Evolutionary conservation across 2,888 invertebrate species (phyloP), one percentile per base, ranked within the genome.

Genomic region (Malthinus seriepunctatus): DNA sequence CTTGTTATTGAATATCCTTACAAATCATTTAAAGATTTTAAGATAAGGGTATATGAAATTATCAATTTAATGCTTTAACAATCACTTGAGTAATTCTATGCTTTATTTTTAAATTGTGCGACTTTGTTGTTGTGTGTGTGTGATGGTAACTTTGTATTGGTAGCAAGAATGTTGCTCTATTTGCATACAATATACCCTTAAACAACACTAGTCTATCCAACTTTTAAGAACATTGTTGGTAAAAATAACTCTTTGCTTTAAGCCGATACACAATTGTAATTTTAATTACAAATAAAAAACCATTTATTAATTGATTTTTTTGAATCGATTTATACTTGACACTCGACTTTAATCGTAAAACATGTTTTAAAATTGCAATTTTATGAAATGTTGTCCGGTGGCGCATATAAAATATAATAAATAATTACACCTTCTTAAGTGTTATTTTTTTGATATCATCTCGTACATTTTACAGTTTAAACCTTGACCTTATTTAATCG

Each of bases 141-240:
- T 63, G 54, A 56, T 56, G 60, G 63, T 60, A 57, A 63, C 68
- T 67, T 65, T 64, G 69, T 69, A 70, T 69, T 70, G 71, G 71
- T 70, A 71, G 71, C 71, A 73, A 72, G 73, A 74, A 74, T 74
- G 74, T 69, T 70, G 73, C 69, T 67, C 71, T 67, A 74, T 74
- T 74, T 74, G 73, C 74, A 74, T 74, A 75, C 74, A 75, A 75
- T 75, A 69, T 71, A 64, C 72, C 73, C 73, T 74, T 74, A 74
- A 74, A 74, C 69, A 71, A 72, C 73, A 73, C 71, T 74, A 72
- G 73, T 73, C 72, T 74, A 73, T 71, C 65, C 64, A 64, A 66
- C 69, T 69, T 70, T 70, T 71, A 66, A 68, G n/a, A 67, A 66
- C 65, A 67, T 65, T 67, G 61, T 5, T 5, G 23, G 23, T 64